Evolutionary conservation across 2,888 invertebrate genomes (phyloP).

Genomic region (Atethmia centrago): DNA sequence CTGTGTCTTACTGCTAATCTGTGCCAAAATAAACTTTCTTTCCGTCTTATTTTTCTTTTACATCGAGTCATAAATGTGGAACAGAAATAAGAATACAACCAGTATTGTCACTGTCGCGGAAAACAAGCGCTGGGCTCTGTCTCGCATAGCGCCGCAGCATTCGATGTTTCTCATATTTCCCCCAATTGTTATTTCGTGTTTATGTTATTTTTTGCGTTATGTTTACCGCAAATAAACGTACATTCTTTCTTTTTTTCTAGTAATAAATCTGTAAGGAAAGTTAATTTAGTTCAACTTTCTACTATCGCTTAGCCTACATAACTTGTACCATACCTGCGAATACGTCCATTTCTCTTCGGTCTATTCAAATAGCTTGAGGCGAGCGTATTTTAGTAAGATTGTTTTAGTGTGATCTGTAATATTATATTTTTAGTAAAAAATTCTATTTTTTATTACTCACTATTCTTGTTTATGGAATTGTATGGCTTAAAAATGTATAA

Average conservation of each 20-base stretch:
- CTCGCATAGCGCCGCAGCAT: too few relatives aligned
- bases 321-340: conserved; percentile 10
- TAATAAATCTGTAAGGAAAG: neutral
- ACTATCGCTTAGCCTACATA: neutral
- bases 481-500: neutral
- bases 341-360: conserved; percentile 8
- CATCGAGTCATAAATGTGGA: neutral
- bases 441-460: neutral
- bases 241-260: too few relatives aligned
- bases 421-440: neutral
- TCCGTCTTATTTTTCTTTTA: neutral
- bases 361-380: conserved; percentile 36
- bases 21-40: neutral
- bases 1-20: neutral
- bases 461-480: neutral
- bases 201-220: too few relatives aligned
- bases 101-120: too few relatives aligned
- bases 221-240: too few relatives aligned
- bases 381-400: conserved; percentile 18
- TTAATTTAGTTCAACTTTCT: neutral
- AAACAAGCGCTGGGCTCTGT: too few relatives aligned
- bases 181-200: too few relatives aligned
- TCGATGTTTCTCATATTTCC: too few relatives aligned
- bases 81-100: neutral
- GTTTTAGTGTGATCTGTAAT: neutral